Evolutionary conservation across 2,888 invertebrate species (phyloP), one percentile per base, ranked within the genome.

Genomic region (Epirrita christyi): DNA sequence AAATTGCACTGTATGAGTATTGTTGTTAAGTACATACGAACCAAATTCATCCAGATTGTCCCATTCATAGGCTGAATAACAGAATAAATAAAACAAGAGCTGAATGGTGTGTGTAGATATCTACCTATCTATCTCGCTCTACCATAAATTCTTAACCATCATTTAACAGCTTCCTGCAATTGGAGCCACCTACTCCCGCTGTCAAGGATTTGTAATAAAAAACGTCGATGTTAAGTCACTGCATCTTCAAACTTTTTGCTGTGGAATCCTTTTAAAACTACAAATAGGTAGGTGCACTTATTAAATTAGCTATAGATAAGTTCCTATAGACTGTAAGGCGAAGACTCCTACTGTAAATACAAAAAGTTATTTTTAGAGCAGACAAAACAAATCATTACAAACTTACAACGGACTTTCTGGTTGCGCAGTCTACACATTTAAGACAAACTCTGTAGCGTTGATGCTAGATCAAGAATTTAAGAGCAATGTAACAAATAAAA

Each of bases 101-200:
- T 21, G 2, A 21, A 21, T 21, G 21, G 21, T 21, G 21, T 21
- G 4, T 2, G 21, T 21, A 21, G 21, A 21, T 21, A 21, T 21
- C n/a, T n/a, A n/a, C n/a, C 49, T 52, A 13, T 6, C 53, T 6
- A 34, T 63, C 61, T 58, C 61, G 50, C 53, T 63, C 61, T 59
- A 50, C 52, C 53, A 59, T 61, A 55, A 48, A 63, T 59, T 57
- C 50, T 59, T 48, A 61, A 59, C 61, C 47, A n/a, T n/a, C n/a
- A 63, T 66, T 66, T 55, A 56, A 66, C 59, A 48, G 57, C 51
- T 63, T 63, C 66, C 66, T 61, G 61, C 59, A 57, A 66, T 63
- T 57, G 59, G 52, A 60, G 43, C 56, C 51, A 58, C 58, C 50
- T 58, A 60, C 53, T 51, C 53, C 42, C 53, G 38, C 47, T 55